These are phyloP conservation scores for Chaetorhynchus papuensis DNA, from an alignment of 2,113 vertebrate species.

Conservation along the genomic window DNA sequence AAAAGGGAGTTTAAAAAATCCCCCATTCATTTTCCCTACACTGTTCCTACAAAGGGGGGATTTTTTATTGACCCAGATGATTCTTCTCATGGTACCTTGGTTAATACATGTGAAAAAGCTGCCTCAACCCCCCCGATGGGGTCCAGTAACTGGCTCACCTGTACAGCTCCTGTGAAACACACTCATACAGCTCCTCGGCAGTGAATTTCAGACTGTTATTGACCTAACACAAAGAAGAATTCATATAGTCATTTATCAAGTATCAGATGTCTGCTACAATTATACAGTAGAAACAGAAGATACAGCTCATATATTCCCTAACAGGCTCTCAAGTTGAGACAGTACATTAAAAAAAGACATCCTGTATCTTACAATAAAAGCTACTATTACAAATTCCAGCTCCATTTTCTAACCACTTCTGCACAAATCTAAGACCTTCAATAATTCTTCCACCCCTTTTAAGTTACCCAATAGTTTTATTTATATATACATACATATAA, in stretches of 20 bases:
- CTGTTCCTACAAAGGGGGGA: background rate
- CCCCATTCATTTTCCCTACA: background rate
- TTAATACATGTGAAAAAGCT: background rate
- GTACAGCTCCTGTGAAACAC: constrained; percentile 82
- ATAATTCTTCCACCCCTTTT: background rate
- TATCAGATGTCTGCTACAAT: background rate
- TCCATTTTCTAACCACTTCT: background rate
- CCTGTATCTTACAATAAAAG: background rate
- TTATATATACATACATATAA: background rate
- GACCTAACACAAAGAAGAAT: constrained; percentile 71
- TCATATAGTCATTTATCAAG: background rate
- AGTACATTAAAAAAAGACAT: background rate
- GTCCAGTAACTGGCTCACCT: constrained; percentile 68
- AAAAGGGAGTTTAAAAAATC: background rate
- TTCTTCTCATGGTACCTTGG: background rate
- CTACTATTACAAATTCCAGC: background rate
- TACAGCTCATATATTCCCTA: background rate
- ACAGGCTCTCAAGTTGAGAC: background rate
- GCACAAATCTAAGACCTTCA: background rate
- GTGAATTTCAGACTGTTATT: constrained; percentile 71
- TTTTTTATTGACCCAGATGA: background rate
- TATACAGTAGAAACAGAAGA: background rate
- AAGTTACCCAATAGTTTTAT: background rate
- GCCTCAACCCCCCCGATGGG: rapidly evolving
- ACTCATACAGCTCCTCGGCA: constrained; percentile 81